Base-by-base conservation (phyloP, 64 coral and sea anemone genomes). In the Exaiptasia diaphana region DNA sequence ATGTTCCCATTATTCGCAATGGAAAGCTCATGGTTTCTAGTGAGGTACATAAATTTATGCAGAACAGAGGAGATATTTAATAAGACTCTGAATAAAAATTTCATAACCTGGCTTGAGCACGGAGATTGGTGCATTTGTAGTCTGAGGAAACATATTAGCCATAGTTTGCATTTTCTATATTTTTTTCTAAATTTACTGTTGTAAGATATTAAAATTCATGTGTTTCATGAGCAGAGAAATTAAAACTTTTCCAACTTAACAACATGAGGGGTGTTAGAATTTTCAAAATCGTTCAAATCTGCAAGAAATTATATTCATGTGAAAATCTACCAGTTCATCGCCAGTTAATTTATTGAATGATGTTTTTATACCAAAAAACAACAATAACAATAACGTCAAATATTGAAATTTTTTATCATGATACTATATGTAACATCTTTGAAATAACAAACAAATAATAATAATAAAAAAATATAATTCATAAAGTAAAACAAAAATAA, bases 1-100 rank as follows among this genome's bases (percentile, higher is more conserved):
- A 95, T 59, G 86, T 90, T 6, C 91, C 91, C 17, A 49, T 95
- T 36, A 83, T 85, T 41, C 38, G 75, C 44, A 59, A 73, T 60
- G 91, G 91, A 46, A 69, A 83, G 41, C 69, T 89, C 20, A 33
- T 94, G 28, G 91, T 94, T 36, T 73, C 54, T 71, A 30, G 44
- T 33, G 41, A 94, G 80, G 91, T 94, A 28, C 20, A 73, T 9
- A 43, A 2, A n/a, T 38, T 3, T 1, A 22, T 40, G 5, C 26
- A 35, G 2, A 20, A 38, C 75, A 57, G 28, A 10, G 22, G 4
- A 1, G 24, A n/a, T 18, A 13, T 3, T 31, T 12, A 7, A 52
- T n/a, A 12, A 52, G 10, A 52, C 49, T 52, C n/a, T 52, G 10
- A n/a, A 12, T 10, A n/a, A n/a, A 10, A 52, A n/a, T 52, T 52